phyloP scores from a whole-genome alignment of 1,140 invertebrate species.

The Papilio polytes region DNA sequence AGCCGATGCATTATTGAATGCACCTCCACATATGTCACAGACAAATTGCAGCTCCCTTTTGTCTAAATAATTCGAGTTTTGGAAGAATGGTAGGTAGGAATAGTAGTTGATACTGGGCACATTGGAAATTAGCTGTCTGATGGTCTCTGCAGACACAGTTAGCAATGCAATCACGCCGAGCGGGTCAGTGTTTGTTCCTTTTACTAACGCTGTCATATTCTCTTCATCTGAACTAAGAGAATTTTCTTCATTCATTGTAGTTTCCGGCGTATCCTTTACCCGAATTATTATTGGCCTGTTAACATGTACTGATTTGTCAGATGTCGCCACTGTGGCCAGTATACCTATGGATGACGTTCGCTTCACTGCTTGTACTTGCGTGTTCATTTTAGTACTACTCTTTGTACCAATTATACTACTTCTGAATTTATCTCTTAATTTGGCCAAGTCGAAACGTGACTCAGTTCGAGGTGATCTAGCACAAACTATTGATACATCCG shows the following conservation, averaged over 20 bases:
- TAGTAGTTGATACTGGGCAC: slow-evolving; percentile 60
- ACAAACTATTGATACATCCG: not conserved
- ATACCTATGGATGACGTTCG: slow-evolving; percentile 50
- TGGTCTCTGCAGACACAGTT: slow-evolving; percentile 60
- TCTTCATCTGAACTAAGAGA: not conserved
- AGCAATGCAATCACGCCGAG: slow-evolving; percentile 61
- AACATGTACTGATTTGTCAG: slow-evolving; percentile 62
- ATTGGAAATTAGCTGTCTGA: slow-evolving; percentile 60
- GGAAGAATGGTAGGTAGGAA: slow-evolving; percentile 57
- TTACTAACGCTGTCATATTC: slow-evolving; percentile 49
- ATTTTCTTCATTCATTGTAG: slow-evolving; percentile 47
- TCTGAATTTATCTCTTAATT: not conserved
- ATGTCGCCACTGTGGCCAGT: slow-evolving; percentile 58
- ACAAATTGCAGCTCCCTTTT: slow-evolving; percentile 49
- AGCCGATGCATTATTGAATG: slow-evolving; percentile 60
- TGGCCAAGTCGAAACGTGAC: not conserved
- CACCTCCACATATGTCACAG: slow-evolving; percentile 68
- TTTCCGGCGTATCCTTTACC: slow-evolving; percentile 27
- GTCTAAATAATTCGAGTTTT: slow-evolving; percentile 43
- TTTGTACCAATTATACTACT: not conserved
- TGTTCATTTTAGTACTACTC: slow-evolving; percentile 20
- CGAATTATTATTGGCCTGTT: slow-evolving; percentile 57
- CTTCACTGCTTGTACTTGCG: not conserved
- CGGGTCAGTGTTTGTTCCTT: slow-evolving; percentile 72
- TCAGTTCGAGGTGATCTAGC: not conserved